These are phyloP conservation scores for Zaprionus africanus DNA, from an alignment of 1,140 invertebrate species.

Conservation along the genomic window DNA sequence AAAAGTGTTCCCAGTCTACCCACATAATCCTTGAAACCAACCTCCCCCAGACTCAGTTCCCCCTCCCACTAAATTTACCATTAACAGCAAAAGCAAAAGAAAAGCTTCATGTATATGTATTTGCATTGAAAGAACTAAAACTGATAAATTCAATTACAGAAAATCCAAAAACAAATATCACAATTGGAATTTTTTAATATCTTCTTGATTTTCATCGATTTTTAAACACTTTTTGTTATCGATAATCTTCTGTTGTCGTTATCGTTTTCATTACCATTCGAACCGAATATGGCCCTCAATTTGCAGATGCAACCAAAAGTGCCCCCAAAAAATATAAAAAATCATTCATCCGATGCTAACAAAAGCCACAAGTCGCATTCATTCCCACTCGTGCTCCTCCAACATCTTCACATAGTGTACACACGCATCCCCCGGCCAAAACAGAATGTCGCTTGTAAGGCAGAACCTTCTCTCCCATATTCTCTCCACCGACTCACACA, in stretches of 20 bases:
- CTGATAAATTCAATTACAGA: slow-evolving; percentile 29
- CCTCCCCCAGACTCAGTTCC: neutral
- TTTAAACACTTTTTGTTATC: neutral
- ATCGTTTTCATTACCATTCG: slow-evolving; percentile 13
- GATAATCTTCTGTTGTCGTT: neutral
- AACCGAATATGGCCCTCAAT: slow-evolving; percentile 28
- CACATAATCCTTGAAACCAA: neutral
- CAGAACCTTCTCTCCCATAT: neutral
- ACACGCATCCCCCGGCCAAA: neutral
- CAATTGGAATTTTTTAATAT: slow-evolving; percentile 57
- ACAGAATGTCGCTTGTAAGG: neutral
- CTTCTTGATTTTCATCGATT: slow-evolving; percentile 29
- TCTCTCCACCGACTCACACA: neutral
- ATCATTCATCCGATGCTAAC: slow-evolving; percentile 4
- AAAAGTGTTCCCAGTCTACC: slow-evolving; percentile 14
- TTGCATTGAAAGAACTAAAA: slow-evolving; percentile 40
- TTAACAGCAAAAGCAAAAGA: slow-evolving; percentile 49
- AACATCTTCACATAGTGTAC: neutral
- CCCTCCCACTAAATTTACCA: neutral
- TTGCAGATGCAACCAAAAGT: slow-evolving; percentile 3
- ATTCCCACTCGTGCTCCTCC: neutral
- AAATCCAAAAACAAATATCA: slow-evolving; percentile 31
- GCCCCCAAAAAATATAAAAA: neutral
- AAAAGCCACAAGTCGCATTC: neutral
- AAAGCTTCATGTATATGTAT: slow-evolving; percentile 44